These are phyloP conservation scores for Alosa alosa DNA, from an alignment of 2,113 vertebrate species.

Conservation along the genomic window DNA sequence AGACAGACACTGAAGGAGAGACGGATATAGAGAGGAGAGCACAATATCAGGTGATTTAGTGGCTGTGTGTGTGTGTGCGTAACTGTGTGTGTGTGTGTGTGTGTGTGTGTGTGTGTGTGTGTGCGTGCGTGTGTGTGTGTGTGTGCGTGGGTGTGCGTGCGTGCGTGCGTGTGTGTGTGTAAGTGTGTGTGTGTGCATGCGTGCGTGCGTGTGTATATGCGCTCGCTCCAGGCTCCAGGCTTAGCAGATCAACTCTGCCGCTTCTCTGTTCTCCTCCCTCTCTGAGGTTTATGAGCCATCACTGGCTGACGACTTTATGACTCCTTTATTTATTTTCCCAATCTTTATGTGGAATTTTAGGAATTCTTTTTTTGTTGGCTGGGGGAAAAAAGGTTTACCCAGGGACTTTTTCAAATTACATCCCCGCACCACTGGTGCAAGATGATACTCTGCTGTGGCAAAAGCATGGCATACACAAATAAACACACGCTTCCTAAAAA, in stretches of 20 bases:
- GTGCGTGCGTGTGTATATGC: neutral
- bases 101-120: neutral
- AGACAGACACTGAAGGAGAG: conserved; percentile 1
- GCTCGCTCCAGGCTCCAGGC: conserved; percentile 40
- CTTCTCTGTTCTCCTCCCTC: conserved; percentile 46
- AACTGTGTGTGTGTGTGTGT: neutral
- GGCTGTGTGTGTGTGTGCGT: conserved; percentile 19
- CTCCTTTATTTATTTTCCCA: conserved; percentile 46
- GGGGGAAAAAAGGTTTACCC: neutral
- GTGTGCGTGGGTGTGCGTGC: neutral
- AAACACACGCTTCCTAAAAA: neutral
- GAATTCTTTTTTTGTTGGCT: conserved; percentile 22
- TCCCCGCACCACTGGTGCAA: neutral
- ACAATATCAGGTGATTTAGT: conserved; percentile 55
- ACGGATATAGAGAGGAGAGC: conserved; percentile 20
- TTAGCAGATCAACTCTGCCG: conserved; percentile 57
- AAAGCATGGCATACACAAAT: neutral
- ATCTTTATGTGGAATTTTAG: conserved; percentile 48
- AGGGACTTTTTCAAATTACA: neutral
- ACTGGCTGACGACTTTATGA: conserved; percentile 56
- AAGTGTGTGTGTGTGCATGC: too few species aligned
- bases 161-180: neutral
- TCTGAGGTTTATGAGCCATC: conserved; percentile 61
- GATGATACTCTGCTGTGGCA: neutral
- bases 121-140: neutral